phyloP scores from a whole-genome alignment of 2,113 vertebrate species.

The Nerophis ophidion region DNA sequence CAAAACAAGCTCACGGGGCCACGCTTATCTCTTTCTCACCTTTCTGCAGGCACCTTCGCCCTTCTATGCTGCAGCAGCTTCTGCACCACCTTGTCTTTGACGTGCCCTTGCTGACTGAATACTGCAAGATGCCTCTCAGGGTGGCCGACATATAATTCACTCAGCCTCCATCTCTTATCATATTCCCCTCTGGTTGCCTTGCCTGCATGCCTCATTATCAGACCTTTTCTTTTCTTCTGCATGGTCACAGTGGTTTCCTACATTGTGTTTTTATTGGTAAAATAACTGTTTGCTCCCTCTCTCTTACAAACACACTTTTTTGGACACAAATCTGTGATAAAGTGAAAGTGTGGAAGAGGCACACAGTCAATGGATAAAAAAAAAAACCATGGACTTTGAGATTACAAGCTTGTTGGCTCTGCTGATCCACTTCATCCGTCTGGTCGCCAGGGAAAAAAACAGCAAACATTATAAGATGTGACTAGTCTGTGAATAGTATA shows the following conservation, averaged over 20 bases:
- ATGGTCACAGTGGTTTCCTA: neutral
- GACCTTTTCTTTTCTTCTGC: neutral
- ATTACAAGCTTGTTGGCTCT: slow-evolving; percentile 42
- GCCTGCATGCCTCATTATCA: neutral
- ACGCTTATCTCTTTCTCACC: slow-evolving; percentile 36
- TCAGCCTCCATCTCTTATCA: slow-evolving; percentile 4
- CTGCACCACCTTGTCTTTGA: slow-evolving; percentile 93
- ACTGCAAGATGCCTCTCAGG: slow-evolving; percentile 98
- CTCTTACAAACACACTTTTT: neutral
- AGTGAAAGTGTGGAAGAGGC: slow-evolving; percentile 1
- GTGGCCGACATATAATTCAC: slow-evolving; percentile 62
- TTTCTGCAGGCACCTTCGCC: slow-evolving; percentile 82
- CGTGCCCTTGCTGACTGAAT: slow-evolving; percentile 91
- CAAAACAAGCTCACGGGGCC: slow-evolving; percentile 8
- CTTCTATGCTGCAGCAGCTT: slow-evolving; percentile 95
- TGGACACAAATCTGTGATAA: slow-evolving; percentile 21
- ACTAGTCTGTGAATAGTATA: slow-evolving; percentile 20
- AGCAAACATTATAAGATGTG: slow-evolving; percentile 24
- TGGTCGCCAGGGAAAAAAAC: slow-evolving; percentile 28
- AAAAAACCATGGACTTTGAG: slow-evolving; percentile 37
- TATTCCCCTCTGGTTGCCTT: neutral
- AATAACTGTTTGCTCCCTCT: neutral
- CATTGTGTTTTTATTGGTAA: neutral
- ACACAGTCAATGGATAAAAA: slow-evolving; percentile 6
- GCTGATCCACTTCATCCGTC: slow-evolving; percentile 24